Evolutionary conservation across 2,888 invertebrate species (phyloP), one percentile per base, ranked within the genome.

Genomic region (Tipula helvola): DNA sequence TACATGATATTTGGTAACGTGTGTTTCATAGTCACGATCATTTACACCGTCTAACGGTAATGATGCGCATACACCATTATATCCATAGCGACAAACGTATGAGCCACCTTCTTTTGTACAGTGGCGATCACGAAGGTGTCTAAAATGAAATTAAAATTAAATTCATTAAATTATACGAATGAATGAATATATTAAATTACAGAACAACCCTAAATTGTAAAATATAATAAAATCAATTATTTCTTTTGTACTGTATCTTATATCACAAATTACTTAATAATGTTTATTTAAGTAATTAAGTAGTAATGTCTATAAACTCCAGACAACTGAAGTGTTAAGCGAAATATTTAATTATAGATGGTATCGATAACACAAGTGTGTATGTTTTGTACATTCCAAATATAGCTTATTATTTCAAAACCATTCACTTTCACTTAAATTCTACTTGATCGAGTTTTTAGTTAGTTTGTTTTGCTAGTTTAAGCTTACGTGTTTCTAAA

Each of bases 21-120:
- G 97, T 88, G 95, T 95, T 91, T 96, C 95, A 91, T 97, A 98
- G 90, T 98, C 97, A 87, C 95, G 94, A 91, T 96, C 97, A 88
- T 95, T 95, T 87, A 97, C 96, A 89, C 97, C 97, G 90, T 97
- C 97, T 89, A 97, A 93, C n/a, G 97, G 97, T 88, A 97, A 92
- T 87, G 96, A 96, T 86, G 95, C 95, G 91, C 97, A 98, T 85
- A 97, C 96, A 87, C 95, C 95, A 92, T 97, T 97, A 90, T 95
- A 95, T 83, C 97, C 97, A 93, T 97, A 98, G 89, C 95, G 95
- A 90, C 97, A 97, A 13, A 97, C 95, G 90, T 94, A 96, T 18
- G 97, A 96, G 41, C 97, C 96, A 87, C 97, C 97, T 92, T 97
- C 97, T 89, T 94, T 95, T 36, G 95, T 94, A 90, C 96, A 96